Conservation (phyloP, 2,113 vertebrate genomes). For the Clinocottus analis region DNA sequence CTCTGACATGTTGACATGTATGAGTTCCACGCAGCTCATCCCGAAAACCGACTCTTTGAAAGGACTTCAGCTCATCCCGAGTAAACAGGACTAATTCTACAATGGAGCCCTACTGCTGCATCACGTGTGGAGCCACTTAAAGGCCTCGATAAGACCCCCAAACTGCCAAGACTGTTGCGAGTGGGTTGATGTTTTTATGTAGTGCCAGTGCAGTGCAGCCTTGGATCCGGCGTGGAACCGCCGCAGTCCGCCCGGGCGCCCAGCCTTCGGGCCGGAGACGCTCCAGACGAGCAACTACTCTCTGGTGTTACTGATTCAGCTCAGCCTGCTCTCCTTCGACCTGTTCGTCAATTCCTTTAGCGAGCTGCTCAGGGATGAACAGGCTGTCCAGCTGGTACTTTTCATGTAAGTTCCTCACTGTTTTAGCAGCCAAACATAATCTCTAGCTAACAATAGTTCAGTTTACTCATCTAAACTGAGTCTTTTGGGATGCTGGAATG, state of each 20-base stretch:
- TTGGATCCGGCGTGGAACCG: constrained; percentile 75
- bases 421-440: neutral
- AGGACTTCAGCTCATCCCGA: neutral
- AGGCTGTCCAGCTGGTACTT: constrained; percentile 90
- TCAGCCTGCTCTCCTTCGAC: constrained; percentile 91
- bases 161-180: neutral
- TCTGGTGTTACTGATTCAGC: constrained; percentile 92
- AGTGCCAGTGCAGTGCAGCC: constrained; percentile 62
- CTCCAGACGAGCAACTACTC: constrained; percentile 93
- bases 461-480: neutral
- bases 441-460: constrained; percentile 1
- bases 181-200: constrained; percentile 64
- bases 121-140: constrained; percentile 8
- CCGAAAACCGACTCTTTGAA: constrained; percentile 1
- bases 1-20: constrained; percentile 38
- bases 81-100: constrained; percentile 17
- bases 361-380: constrained; percentile 87
- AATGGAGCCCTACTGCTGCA: constrained; percentile 25
- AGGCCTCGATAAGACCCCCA: neutral
- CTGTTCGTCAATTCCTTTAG: constrained; percentile 95
- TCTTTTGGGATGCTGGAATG: neutral
- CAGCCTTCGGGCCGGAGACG: constrained; percentile 77
- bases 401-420: constrained; percentile 86
- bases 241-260: constrained; percentile 44
- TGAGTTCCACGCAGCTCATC: constrained; percentile 25